These are phyloP conservation scores for Columbina picui DNA, from an alignment of 2,113 vertebrate genomes.

Conservation along the genomic window DNA sequence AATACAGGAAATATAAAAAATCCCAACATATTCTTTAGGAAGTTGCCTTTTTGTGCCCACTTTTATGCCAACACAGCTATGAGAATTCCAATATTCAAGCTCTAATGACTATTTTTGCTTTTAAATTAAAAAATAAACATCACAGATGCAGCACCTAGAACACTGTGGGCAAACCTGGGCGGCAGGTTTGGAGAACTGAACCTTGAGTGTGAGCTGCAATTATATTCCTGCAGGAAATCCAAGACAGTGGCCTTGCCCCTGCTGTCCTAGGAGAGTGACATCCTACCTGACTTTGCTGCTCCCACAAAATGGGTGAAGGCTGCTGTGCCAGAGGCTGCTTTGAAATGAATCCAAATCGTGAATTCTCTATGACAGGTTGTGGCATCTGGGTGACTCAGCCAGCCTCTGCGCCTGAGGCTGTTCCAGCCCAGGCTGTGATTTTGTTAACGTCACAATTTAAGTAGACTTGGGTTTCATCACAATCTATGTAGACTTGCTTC, in stretches of 20 bases:
- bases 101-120: background rate
- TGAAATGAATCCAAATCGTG: background rate
- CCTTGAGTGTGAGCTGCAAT: background rate
- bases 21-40: background rate
- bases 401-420: background rate
- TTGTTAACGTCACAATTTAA: constrained; percentile 27
- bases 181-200: background rate
- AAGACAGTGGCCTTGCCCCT: background rate
- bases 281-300: constrained; percentile 1
- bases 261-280: background rate
- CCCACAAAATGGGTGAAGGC: background rate
- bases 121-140: background rate
- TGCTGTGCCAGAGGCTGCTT: background rate
- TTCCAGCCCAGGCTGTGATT: background rate
- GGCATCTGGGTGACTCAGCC: constrained; percentile 43
- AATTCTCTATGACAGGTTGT: constrained; percentile 45
- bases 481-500: constrained; percentile 2
- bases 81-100: background rate
- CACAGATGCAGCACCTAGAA: background rate
- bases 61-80: background rate
- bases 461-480: constrained; percentile 7
- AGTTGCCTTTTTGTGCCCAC: background rate
- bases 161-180: background rate
- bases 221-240: background rate
- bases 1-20: background rate